Percentiles rank a stretch among this genome's conserved stretches.
Evolutionary conservation across 2,113 vertebrate genomes (phyloP).

Genomic region (Sinocyclocheilus anshuiensis): DNA sequence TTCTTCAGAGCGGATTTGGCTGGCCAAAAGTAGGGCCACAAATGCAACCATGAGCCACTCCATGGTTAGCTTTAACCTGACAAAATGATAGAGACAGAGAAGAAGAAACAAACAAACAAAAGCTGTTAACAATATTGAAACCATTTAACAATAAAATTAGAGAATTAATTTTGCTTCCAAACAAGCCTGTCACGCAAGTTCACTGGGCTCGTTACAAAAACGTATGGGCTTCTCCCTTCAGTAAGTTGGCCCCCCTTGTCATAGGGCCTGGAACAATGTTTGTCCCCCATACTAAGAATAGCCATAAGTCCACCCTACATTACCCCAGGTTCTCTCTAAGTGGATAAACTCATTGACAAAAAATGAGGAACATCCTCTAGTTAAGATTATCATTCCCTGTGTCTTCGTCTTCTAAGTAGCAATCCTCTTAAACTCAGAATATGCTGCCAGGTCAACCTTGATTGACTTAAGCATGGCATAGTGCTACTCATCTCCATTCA

Average conservation of each 20-base stretch:
- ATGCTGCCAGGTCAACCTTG: slow-evolving; percentile 57
- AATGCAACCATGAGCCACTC: slow-evolving; percentile 58
- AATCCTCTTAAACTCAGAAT: slow-evolving; percentile 54
- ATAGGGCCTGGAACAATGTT: neutral
- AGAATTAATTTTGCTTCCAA: too few relatives aligned
- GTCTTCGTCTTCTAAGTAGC: slow-evolving; percentile 36
- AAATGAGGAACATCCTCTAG: neutral
- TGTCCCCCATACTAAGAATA: neutral
- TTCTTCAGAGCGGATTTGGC: slow-evolving; percentile 72
- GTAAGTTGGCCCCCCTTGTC: neutral
- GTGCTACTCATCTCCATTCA: slow-evolving; percentile 25
- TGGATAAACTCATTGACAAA: slow-evolving; percentile 37
- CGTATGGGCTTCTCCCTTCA: too few relatives aligned
- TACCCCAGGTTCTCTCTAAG: neutral
- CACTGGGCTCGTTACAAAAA: too few relatives aligned
- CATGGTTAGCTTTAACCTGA: slow-evolving; percentile 64
- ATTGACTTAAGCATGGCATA: slow-evolving; percentile 53
- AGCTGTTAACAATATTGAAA: neutral
- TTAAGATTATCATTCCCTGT: slow-evolving; percentile 1
- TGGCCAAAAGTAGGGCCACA: slow-evolving; percentile 66
- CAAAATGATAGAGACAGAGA: slow-evolving; percentile 11
- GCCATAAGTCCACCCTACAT: neutral
- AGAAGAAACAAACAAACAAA: neutral
- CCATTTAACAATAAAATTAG: neutral
- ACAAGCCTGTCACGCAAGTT: too few relatives aligned